Percentiles rank a stretch among this genome's conserved stretches.
phyloP scores from a whole-genome alignment of 1,140 invertebrate genomes.

The Papilio xuthus region DNA sequence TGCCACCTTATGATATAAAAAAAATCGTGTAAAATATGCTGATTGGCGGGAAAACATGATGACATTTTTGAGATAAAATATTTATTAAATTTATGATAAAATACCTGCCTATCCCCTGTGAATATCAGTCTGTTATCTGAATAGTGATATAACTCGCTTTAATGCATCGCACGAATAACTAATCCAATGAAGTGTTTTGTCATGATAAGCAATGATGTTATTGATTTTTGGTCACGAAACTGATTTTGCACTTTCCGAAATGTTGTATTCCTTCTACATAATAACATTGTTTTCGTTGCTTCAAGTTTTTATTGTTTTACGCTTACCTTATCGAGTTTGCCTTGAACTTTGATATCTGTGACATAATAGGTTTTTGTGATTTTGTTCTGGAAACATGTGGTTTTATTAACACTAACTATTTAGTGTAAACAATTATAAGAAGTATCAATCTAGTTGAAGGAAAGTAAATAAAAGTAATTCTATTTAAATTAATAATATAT shows the following conservation, averaged over 20 bases:
- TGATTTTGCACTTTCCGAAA: neutral
- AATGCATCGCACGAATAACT: constrained; percentile 33
- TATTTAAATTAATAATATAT: no score
- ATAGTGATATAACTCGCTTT: constrained; percentile 38
- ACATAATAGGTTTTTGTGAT: neutral
- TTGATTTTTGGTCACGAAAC: constrained; percentile 8
- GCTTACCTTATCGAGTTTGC: neutral
- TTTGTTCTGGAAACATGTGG: neutral
- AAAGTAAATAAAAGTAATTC: neutral
- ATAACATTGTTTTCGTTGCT: neutral
- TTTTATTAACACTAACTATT: neutral
- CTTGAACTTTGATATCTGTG: neutral
- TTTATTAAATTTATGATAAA: constrained; percentile 1
- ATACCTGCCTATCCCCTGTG: neutral
- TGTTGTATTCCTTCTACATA: neutral
- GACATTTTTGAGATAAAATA: neutral
- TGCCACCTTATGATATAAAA: no score
- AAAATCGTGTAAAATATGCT: neutral
- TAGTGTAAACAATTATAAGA: neutral
- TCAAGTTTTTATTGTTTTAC: neutral
- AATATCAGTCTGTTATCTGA: constrained; percentile 33
- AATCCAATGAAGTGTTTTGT: constrained; percentile 38
- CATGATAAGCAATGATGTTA: constrained; percentile 9
- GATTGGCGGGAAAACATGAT: neutral
- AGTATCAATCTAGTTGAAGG: neutral